phyloP scores from a whole-genome alignment of 2,888 invertebrate genomes.

The Acronicta psi region DNA sequence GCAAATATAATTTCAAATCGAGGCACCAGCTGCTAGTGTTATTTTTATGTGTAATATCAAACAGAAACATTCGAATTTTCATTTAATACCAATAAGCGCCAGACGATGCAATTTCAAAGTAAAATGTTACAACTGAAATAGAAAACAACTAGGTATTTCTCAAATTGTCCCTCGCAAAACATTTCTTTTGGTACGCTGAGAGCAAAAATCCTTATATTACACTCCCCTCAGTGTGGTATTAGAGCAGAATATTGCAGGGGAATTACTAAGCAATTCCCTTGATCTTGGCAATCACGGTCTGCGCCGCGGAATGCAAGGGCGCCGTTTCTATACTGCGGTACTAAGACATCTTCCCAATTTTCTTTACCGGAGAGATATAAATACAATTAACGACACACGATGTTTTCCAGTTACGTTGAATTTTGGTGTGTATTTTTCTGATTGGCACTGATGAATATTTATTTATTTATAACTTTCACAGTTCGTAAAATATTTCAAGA shows the following conservation, averaged over 20 bases:
- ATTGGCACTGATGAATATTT: too few species aligned
- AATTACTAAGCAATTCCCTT: constrained; percentile 66
- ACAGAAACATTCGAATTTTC: background rate
- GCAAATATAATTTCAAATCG: background rate
- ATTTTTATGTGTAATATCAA: background rate
- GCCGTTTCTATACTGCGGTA: constrained; percentile 14
- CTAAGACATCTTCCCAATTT: too few species aligned
- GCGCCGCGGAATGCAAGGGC: constrained; percentile 52
- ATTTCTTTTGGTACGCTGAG: constrained; percentile 32
- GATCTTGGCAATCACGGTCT: constrained; percentile 59
- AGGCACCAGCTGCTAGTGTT: background rate
- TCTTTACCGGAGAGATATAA: background rate
- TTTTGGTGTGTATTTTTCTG: too few species aligned
- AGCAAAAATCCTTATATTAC: constrained; percentile 54
- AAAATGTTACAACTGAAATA: constrained; percentile 6
- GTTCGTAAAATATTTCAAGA: too few species aligned
- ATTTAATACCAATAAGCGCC: constrained; percentile 3
- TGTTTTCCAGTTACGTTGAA: too few species aligned
- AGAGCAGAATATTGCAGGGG: constrained; percentile 62
- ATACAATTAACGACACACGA: too few species aligned
- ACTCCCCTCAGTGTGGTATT: constrained; percentile 53
- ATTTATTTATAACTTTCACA: too few species aligned
- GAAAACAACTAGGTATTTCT: constrained; percentile 33
- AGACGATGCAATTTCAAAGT: constrained; percentile 7
- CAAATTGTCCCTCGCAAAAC: constrained; percentile 16